These are phyloP conservation scores for Proisotoma minuta DNA, from an alignment of 2,888 invertebrate genomes.

Conservation along the genomic window DNA sequence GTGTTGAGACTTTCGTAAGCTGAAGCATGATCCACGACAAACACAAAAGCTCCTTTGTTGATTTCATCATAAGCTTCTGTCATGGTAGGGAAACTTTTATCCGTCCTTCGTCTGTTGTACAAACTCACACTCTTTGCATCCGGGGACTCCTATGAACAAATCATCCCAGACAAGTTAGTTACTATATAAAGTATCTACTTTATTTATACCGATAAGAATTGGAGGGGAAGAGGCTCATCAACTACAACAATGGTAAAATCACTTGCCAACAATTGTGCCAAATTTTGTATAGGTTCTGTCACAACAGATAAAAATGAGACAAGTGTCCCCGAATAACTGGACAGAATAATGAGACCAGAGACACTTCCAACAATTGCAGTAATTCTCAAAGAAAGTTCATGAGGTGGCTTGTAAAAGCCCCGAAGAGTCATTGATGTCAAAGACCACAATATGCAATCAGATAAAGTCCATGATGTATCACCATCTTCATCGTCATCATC, in stretches of 20 bases:
- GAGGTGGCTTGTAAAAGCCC: slow-evolving; percentile 26
- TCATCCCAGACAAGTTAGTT: background rate
- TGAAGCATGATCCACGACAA: slow-evolving; percentile 23
- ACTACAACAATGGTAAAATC: slow-evolving; percentile 20
- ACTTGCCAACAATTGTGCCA: slow-evolving; percentile 24
- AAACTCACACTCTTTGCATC: slow-evolving; percentile 11
- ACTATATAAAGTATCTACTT: slow-evolving; percentile 9
- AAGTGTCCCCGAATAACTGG: slow-evolving; percentile 32
- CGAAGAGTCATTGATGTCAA: slow-evolving; percentile 20
- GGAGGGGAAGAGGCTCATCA: slow-evolving; percentile 14
- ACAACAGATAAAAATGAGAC: slow-evolving; percentile 32
- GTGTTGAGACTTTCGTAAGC: slow-evolving; percentile 24
- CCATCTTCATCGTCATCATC: background rate
- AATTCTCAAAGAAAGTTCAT: slow-evolving; percentile 14
- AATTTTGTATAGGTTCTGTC: slow-evolving; percentile 22
- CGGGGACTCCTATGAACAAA: slow-evolving; percentile 27
- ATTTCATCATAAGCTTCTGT: slow-evolving; percentile 20
- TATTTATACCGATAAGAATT: slow-evolving; percentile 32
- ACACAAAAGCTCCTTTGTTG: slow-evolving; percentile 26
- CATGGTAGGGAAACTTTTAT: slow-evolving; percentile 15
- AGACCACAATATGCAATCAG: slow-evolving; percentile 25
- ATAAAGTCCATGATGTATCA: background rate
- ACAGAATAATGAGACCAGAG: slow-evolving; percentile 20
- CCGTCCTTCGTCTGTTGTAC: slow-evolving; percentile 8
- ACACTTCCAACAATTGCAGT: slow-evolving; percentile 18